Evolutionary conservation across 2,888 invertebrate species (phyloP).

Genomic region (Nephrotoma flavescens): DNA sequence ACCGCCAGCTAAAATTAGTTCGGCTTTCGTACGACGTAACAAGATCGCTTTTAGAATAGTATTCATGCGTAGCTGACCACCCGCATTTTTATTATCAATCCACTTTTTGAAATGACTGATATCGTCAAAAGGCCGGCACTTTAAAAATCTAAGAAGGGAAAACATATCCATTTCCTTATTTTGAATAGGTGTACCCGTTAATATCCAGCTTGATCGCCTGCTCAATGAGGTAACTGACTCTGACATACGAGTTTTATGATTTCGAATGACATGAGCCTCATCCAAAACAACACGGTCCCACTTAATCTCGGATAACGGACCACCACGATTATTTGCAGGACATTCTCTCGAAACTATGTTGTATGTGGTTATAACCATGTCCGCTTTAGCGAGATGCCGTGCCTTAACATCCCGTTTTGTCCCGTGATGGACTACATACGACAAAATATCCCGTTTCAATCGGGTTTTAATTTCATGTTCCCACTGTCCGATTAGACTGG

Average conservation of each 20-base stretch:
- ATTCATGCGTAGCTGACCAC: conserved; percentile 67
- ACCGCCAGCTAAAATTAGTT: conserved; percentile 49
- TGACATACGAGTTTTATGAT: conserved; percentile 65
- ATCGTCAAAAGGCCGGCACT: conserved; percentile 81
- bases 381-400: conserved; percentile 47
- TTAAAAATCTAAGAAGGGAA: conserved; percentile 66
- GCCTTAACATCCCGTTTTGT: conserved; percentile 48
- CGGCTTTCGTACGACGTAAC: conserved; percentile 74
- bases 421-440: conserved; percentile 68
- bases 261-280: conserved; percentile 86
- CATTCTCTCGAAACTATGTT: conserved; percentile 51
- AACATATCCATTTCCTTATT: conserved; percentile 79
- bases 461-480: conserved; percentile 57
- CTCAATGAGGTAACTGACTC: conserved; percentile 49
- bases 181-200: conserved; percentile 92
- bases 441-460: conserved; percentile 42
- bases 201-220: conserved; percentile 57
- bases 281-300: conserved; percentile 86
- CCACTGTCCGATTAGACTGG: conserved; percentile 86
- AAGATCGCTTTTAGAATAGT: conserved; percentile 73
- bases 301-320: conserved; percentile 48
- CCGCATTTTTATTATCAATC: conserved; percentile 70
- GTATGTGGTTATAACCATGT: conserved; percentile 85
- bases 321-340: conserved; percentile 30
- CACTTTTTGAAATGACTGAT: conserved; percentile 71